A percentile compares a stretch with the other conserved stretches of the same genome.
These are phyloP conservation scores for Mormyrus proboscirostris DNA, from an alignment of 2,797 vertebrate genomes.

Conservation along the genomic window DNA sequence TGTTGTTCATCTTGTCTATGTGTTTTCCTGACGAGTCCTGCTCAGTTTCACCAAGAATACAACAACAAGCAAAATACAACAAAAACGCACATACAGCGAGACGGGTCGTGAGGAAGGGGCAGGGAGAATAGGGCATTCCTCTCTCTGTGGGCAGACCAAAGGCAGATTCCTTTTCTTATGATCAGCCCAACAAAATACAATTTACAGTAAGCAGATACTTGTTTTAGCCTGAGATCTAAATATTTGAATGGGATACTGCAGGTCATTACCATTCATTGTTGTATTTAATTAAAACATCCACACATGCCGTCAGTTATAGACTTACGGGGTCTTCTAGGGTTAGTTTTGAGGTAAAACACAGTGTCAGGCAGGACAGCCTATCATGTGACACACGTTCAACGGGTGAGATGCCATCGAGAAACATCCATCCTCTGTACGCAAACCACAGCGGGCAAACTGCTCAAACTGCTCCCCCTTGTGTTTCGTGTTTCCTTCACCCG, in stretches of 20 bases:
- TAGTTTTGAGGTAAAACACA: neutral
- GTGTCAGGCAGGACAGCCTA: neutral
- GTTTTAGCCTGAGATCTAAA: slow-evolving; percentile 9
- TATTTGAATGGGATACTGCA: neutral
- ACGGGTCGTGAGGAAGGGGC: no score
- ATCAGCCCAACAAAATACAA: slow-evolving; percentile 2
- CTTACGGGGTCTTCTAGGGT: neutral
- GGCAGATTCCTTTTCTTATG: neutral
- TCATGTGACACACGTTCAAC: neutral
- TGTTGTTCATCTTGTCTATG: neutral
- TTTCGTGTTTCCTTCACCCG: neutral
- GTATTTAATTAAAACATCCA: neutral
- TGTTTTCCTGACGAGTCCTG: neutral
- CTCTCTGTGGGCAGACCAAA: neutral
- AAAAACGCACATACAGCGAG: neutral
- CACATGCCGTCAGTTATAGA: neutral
- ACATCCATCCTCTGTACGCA: neutral
- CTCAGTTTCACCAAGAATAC: neutral
- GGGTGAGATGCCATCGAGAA: neutral
- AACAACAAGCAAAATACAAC: neutral
- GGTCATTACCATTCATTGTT: neutral
- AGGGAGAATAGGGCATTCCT: neutral
- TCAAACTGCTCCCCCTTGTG: neutral
- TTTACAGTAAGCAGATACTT: neutral
- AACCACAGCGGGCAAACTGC: neutral